These are phyloP conservation scores for Poeciliopsis infans DNA, from an alignment of 2,797 vertebrate genomes.

Conservation along the genomic window DNA sequence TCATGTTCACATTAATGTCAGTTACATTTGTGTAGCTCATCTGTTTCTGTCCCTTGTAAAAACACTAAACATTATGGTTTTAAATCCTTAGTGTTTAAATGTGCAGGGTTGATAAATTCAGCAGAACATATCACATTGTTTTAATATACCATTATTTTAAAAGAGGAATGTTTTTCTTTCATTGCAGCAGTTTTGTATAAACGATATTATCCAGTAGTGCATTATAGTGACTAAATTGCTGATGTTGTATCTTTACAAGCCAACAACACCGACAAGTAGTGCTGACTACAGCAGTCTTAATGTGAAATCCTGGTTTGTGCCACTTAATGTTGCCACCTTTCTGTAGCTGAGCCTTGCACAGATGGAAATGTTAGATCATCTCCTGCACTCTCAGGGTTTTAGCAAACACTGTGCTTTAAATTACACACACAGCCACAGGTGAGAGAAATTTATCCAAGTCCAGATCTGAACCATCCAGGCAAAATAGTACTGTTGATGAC, in stretches of 20 bases:
- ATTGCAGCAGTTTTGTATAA: slow-evolving; percentile 40
- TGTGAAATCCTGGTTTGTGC: slow-evolving; percentile 39
- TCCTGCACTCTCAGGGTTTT: slow-evolving; percentile 44
- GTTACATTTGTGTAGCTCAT: background rate
- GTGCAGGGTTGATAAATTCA: slow-evolving; percentile 7
- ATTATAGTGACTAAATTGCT: slow-evolving; percentile 47
- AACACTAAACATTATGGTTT: background rate
- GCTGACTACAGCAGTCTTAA: slow-evolving; percentile 50
- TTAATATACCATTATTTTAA: slow-evolving; percentile 16
- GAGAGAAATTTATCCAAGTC: slow-evolving; percentile 20
- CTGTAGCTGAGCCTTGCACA: slow-evolving; percentile 21
- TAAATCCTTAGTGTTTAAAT: background rate
- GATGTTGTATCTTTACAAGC: slow-evolving; percentile 50
- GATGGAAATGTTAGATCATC: slow-evolving; percentile 38
- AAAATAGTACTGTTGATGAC: background rate
- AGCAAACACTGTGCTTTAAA: slow-evolving; percentile 41
- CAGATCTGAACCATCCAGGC: slow-evolving; percentile 10
- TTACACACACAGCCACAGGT: slow-evolving; percentile 27
- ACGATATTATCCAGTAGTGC: slow-evolving; percentile 40
- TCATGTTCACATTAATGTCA: background rate
- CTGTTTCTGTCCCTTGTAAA: background rate
- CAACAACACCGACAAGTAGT: slow-evolving; percentile 46
- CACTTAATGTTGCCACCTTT: slow-evolving; percentile 37
- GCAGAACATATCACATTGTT: slow-evolving; percentile 16
- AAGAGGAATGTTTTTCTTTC: slow-evolving; percentile 34